These are phyloP conservation scores for Bombus soroeensis DNA, from an alignment of 1,140 invertebrate genomes.

Conservation along the genomic window DNA sequence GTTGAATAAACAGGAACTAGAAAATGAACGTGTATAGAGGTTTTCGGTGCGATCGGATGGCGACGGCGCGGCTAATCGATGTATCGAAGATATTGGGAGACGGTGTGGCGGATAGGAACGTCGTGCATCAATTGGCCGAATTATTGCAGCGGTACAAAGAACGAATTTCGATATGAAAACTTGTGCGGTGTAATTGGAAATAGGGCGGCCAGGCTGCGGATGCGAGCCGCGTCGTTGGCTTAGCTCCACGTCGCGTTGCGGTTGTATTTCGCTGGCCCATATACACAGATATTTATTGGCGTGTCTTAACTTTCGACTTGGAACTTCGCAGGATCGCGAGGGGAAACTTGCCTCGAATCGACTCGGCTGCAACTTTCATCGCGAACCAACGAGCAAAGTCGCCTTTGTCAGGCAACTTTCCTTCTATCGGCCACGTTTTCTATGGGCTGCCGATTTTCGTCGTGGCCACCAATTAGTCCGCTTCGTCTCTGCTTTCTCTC, in stretches of 20 bases:
- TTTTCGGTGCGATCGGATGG: too few relatives aligned
- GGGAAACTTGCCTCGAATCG: background rate
- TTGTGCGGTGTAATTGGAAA: constrained; percentile 35
- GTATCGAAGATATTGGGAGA: too few relatives aligned
- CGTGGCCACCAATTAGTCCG: too few relatives aligned
- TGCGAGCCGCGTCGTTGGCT: constrained; percentile 74
- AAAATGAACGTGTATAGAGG: too few relatives aligned
- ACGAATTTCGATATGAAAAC: constrained; percentile 38
- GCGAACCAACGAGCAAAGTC: background rate
- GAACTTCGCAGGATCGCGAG: constrained; percentile 11
- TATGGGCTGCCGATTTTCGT: too few relatives aligned
- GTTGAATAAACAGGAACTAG: background rate
- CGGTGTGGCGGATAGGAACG: too few relatives aligned
- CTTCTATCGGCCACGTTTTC: too few relatives aligned
- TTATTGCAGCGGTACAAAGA: constrained; percentile 19
- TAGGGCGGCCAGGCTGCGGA: constrained; percentile 60
- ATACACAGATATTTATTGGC: constrained; percentile 70
- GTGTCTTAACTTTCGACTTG: constrained; percentile 53
- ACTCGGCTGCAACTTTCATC: background rate
- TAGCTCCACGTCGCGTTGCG: constrained; percentile 79
- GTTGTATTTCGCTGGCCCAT: constrained; percentile 72
- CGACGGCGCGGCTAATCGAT: too few relatives aligned
- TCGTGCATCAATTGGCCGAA: constrained; percentile 36
- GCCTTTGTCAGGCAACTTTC: background rate
- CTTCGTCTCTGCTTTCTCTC: too few relatives aligned